These are phyloP conservation scores for Cynopterus brachyotis DNA, from an alignment of 2,113 vertebrate species.

Conservation along the genomic window DNA sequence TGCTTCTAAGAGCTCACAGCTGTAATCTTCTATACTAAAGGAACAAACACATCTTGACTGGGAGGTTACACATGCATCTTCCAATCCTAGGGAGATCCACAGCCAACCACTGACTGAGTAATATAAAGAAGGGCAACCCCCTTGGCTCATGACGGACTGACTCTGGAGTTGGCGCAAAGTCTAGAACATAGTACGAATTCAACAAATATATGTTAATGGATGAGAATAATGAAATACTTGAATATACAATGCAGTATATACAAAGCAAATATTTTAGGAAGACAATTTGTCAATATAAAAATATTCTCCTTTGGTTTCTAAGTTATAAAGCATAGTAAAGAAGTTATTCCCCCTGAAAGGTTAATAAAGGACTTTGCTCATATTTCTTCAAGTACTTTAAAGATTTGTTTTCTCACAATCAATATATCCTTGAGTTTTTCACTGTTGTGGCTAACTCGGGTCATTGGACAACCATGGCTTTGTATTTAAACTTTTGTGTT, in stretches of 20 bases:
- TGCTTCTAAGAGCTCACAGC: not conserved
- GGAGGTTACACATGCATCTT: not conserved
- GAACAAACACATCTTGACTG: not conserved
- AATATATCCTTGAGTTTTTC: not conserved
- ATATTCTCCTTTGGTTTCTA: slow-evolving; percentile 5
- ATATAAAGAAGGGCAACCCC: not conserved
- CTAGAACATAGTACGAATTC: not conserved
- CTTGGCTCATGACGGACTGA: not conserved
- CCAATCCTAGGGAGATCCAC: not conserved
- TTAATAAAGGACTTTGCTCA: not conserved
- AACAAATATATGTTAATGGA: not conserved
- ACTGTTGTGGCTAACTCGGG: not conserved
- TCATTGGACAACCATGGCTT: not conserved
- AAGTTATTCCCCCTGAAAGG: not conserved
- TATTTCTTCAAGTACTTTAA: not conserved
- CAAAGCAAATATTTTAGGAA: not conserved
- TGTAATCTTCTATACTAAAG: not conserved
- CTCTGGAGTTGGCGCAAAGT: not conserved
- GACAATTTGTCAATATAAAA: not conserved
- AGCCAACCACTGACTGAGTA: not conserved
- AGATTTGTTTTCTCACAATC: not conserved
- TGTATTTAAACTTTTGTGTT: not conserved
- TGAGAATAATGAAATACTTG: not conserved
- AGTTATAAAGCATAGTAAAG: not conserved
- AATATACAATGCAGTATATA: not conserved